Evolutionary conservation across 2,113 vertebrate species (phyloP).

Genomic region (Gallinago undulata): DNA sequence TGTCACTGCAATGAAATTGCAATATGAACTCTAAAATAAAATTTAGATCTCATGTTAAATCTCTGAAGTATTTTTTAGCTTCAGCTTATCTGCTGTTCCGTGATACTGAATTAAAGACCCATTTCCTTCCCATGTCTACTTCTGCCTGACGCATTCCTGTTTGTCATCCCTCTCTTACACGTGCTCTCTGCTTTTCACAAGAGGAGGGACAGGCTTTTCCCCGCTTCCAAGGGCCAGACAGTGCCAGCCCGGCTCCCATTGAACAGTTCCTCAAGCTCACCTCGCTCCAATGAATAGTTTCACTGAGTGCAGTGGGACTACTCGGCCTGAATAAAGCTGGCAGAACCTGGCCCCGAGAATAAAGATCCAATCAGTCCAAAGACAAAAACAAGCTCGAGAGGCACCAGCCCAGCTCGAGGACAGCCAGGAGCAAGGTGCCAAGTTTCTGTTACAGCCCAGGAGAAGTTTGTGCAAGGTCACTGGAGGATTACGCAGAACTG

Average conservation of each 20-base stretch:
- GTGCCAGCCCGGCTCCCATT: neutral
- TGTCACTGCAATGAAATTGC: neutral
- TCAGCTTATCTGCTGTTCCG: neutral
- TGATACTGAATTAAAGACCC: neutral
- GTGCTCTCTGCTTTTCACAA: neutral
- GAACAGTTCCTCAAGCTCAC: neutral
- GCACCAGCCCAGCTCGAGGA: neutral
- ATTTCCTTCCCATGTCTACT: neutral
- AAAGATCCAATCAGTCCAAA: neutral
- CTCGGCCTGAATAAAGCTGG: neutral
- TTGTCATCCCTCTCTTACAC: neutral
- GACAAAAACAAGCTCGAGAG: neutral
- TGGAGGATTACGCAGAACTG: neutral
- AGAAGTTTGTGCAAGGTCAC: neutral
- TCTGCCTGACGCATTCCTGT: neutral
- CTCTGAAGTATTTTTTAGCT: neutral
- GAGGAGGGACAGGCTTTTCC: neutral
- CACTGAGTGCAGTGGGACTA: neutral
- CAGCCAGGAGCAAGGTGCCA: neutral
- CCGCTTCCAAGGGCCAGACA: neutral
- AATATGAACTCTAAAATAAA: conserved; percentile 2
- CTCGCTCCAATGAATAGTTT: neutral
- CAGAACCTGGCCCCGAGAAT: neutral
- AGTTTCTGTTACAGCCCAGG: neutral
- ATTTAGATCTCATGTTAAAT: neutral